phyloP scores from a whole-genome alignment of 2,888 invertebrate species.

The Eulithis testata region DNA sequence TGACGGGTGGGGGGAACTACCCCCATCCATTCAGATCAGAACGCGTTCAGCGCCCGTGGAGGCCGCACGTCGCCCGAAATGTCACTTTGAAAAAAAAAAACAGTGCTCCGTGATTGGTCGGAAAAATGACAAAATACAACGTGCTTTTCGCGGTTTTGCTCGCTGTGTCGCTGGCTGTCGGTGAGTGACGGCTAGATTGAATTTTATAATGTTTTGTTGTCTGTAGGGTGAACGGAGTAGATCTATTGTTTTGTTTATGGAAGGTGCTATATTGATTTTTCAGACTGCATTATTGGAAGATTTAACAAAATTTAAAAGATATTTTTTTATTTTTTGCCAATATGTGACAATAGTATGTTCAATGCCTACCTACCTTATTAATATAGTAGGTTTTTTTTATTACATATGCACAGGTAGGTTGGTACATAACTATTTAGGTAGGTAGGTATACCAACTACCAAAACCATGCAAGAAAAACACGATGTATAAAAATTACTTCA shows the following conservation, averaged over 20 bases:
- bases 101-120: slow-evolving; percentile 49
- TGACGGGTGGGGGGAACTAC: slow-evolving; percentile 15
- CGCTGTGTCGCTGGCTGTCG: slow-evolving; percentile 63
- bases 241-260: slow-evolving; percentile 23
- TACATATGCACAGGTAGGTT: too few species aligned
- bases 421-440: too few species aligned
- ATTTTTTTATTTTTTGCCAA: too few species aligned
- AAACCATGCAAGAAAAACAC: too few species aligned
- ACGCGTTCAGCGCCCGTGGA: slow-evolving; percentile 55
- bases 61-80: slow-evolving; percentile 53
- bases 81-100: slow-evolving; percentile 44
- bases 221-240: not conserved
- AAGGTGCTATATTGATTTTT: slow-evolving; percentile 19
- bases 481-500: too few species aligned
- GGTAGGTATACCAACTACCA: too few species aligned
- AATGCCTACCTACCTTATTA: too few species aligned
- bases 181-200: slow-evolving; percentile 52
- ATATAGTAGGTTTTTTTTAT: too few species aligned
- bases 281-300: not conserved
- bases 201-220: not conserved
- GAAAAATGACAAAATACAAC: slow-evolving; percentile 67
- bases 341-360: too few species aligned
- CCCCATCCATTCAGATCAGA: slow-evolving; percentile 46
- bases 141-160: slow-evolving; percentile 60
- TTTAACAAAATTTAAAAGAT: too few species aligned